Evolutionary conservation across 2,113 vertebrate species (phyloP), one percentile per base, ranked within the genome.

Genomic region (Puntigrus tetrazona): DNA sequence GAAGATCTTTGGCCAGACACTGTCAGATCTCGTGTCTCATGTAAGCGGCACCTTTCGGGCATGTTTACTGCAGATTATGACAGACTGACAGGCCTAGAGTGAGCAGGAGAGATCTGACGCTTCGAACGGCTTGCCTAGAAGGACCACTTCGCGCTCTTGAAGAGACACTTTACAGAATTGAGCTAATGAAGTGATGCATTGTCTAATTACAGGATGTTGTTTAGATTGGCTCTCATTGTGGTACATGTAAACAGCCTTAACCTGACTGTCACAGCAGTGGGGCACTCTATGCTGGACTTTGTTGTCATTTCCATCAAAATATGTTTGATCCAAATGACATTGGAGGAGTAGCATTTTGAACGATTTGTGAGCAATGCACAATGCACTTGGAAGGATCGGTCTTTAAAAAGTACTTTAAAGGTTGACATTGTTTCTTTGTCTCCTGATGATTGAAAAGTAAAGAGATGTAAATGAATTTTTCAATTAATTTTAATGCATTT

Each of bases 31-130:
- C 36, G 57, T 65, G 57, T 38, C 57, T 74, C 9, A 57, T 6
- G 16, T 55, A 78, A 55, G 73, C 78, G 61, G 81, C 67, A 84
- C 78, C 82, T 77, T 74, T 69, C 83, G 80, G 89, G 59, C 82
- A 81, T 86, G 78, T 50, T 38, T 73, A 74, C 69, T 18, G 81
- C 7, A 16, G 77, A 78, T 78, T 41, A 34, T 80, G 78, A 63
- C 43, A 47, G 61, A 86, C 65, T 89, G 85, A 86, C 78, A 86
- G 86, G 85, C 61, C 52, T 79, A 31, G 22, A 77, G 78, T 78
- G 85, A 84, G 84, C 45, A 29, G 43, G 67, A 50, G 67, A 27
- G 77, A 57, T 78, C 77, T 79, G 52, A 59, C 22, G 14, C 22
- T 22, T 81, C 31, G n/a, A 87, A 81, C 29, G 83, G 69, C 45